These are phyloP conservation scores for Amphimallon solstitiale DNA, from an alignment of 2,888 invertebrate species.

Conservation along the genomic window DNA sequence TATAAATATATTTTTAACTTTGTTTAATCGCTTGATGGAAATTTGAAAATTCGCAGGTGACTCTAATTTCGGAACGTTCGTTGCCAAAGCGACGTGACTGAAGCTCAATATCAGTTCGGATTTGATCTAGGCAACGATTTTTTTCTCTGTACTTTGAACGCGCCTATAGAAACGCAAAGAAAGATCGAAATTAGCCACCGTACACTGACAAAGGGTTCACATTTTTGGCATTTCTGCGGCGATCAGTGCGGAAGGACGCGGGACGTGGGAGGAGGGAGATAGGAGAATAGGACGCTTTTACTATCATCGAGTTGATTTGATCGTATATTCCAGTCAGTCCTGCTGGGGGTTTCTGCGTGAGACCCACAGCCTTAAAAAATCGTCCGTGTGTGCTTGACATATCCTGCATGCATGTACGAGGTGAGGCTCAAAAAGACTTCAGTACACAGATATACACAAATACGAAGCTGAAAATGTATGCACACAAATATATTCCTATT, in stretches of 20 bases:
- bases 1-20: too few species aligned
- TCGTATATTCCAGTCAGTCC: constrained; percentile 41
- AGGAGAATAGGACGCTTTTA: constrained; percentile 9
- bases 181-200: constrained; percentile 13
- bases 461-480: background rate
- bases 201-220: constrained; percentile 55
- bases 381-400: constrained; percentile 37
- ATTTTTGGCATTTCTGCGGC: constrained; percentile 56
- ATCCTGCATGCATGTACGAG: constrained; percentile 3
- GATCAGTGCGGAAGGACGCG: background rate
- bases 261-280: background rate
- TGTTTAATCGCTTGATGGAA: too few species aligned
- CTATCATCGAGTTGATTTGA: constrained; percentile 40
- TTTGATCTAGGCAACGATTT: background rate
- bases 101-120: background rate
- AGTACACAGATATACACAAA: too few species aligned
- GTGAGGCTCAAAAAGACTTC: constrained; percentile 9
- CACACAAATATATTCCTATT: too few species aligned
- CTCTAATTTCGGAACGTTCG: too few species aligned
- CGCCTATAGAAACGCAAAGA: constrained; percentile 14
- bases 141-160: background rate
- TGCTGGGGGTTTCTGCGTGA: background rate
- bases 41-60: too few species aligned
- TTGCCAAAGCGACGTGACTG: background rate
- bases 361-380: constrained; percentile 26